These are phyloP conservation scores for Gonioctena quinquepunctata DNA, from an alignment of 1,140 invertebrate species.

Conservation along the genomic window DNA sequence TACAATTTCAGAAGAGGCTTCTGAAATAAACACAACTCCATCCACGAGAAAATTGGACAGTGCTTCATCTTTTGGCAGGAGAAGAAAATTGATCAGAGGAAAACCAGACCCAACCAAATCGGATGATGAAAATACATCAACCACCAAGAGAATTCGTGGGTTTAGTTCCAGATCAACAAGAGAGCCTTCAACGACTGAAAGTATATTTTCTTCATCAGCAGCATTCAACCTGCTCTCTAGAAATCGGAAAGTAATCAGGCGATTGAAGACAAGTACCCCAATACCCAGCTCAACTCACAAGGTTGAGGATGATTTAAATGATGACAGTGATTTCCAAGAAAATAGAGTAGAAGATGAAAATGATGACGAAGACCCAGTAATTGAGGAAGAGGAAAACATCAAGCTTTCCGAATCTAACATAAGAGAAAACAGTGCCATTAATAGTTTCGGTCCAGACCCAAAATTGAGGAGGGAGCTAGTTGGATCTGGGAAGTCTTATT, in stretches of 20 bases:
- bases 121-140: neutral
- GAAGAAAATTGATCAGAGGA: slow-evolving; percentile 8
- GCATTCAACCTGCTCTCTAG: slow-evolving; percentile 5
- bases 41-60: slow-evolving; percentile 35
- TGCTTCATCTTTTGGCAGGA: slow-evolving; percentile 20
- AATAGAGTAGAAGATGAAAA: slow-evolving; percentile 29
- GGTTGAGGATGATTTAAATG: neutral
- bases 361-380: slow-evolving; percentile 36
- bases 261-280: slow-evolving; percentile 35
- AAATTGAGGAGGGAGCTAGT: slow-evolving; percentile 27
- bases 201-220: neutral
- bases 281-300: neutral
- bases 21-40: slow-evolving; percentile 36
- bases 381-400: slow-evolving; percentile 60
- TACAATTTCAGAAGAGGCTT: slow-evolving; percentile 42
- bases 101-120: neutral
- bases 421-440: slow-evolving; percentile 57
- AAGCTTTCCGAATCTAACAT: slow-evolving; percentile 62
- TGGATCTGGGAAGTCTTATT: slow-evolving; percentile 16
- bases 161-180: slow-evolving; percentile 21
- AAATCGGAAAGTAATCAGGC: slow-evolving; percentile 38
- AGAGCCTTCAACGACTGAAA: slow-evolving; percentile 10
- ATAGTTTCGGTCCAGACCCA: slow-evolving; percentile 35
- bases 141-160: slow-evolving; percentile 22
- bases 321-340: neutral